Percentiles rank a stretch among this genome's conserved stretches.
phyloP scores from a whole-genome alignment of 2,797 vertebrate genomes.

The Peromyscus nudipes region DNA sequence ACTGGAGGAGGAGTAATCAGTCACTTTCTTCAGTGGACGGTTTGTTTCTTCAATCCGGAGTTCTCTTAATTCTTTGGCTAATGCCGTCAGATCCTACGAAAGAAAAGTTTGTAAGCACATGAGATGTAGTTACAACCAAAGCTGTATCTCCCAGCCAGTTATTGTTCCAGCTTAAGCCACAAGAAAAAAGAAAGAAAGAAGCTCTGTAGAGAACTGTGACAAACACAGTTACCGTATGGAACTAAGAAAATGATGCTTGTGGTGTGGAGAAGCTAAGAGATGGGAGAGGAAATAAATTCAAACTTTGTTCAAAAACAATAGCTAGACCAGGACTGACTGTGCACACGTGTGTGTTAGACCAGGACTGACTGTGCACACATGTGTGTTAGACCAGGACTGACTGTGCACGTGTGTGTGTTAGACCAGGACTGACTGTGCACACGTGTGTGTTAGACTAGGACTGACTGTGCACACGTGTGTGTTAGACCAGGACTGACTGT shows the following conservation, averaged over 20 bases:
- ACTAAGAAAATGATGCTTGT: slow-evolving; percentile 89
- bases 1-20: slow-evolving; percentile 98
- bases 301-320: slow-evolving; percentile 86
- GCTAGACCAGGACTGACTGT: slow-evolving; percentile 84
- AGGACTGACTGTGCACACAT: slow-evolving; percentile 73
- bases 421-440: slow-evolving; percentile 69
- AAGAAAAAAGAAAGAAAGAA: slow-evolving; percentile 78
- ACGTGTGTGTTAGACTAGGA: slow-evolving; percentile 84
- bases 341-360: slow-evolving; percentile 73
- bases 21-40: slow-evolving; percentile 97
- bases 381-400: slow-evolving; percentile 70
- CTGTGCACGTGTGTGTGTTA: slow-evolving; percentile 52
- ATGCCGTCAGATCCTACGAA: slow-evolving; percentile 96
- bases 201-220: slow-evolving; percentile 86
- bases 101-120: slow-evolving; percentile 28
- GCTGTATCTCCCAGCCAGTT: slow-evolving; percentile 85
- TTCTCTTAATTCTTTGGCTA: slow-evolving; percentile 98
- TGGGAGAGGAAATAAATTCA: slow-evolving; percentile 87
- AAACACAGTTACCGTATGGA: slow-evolving; percentile 85
- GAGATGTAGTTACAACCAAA: slow-evolving; percentile 51
- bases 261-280: slow-evolving; percentile 87
- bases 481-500: slow-evolving; percentile 80
- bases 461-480: slow-evolving; percentile 68
- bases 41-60: slow-evolving; percentile 96
- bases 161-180: slow-evolving; percentile 87